These are phyloP conservation scores for Eupeodes corollae DNA, from an alignment of 1,140 invertebrate species.

Conservation along the genomic window DNA sequence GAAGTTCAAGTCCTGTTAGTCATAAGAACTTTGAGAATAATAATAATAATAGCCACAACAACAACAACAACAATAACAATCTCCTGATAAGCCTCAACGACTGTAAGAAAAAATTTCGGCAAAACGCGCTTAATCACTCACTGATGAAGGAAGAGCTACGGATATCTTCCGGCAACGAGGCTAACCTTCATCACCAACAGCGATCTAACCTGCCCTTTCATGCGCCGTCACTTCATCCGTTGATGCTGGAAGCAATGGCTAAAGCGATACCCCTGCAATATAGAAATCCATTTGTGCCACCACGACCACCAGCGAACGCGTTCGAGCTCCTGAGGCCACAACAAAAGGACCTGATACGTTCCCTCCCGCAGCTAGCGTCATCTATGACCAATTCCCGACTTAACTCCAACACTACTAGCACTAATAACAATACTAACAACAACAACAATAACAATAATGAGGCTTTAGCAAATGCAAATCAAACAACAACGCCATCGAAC, in stretches of 20 bases:
- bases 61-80: conserved; percentile 2
- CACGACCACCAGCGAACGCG: conserved; percentile 32
- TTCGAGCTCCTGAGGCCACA: conserved; percentile 38
- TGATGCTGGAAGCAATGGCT: conserved; percentile 61
- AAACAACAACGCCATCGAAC: conserved; percentile 37
- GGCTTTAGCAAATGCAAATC: background rate
- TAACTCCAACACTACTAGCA: background rate
- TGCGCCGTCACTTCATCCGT: conserved; percentile 52
- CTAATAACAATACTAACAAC: background rate
- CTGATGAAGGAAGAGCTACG: background rate
- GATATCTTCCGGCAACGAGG: background rate
- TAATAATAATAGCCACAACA: conserved; percentile 2
- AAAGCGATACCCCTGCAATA: conserved; percentile 44
- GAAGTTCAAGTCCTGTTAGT: background rate
- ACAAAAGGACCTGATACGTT: conserved; percentile 17
- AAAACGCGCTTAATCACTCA: no score
- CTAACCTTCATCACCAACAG: background rate
- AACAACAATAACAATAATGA: conserved; percentile 16
- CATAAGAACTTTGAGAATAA: conserved; percentile 6
- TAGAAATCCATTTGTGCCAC: conserved; percentile 34
- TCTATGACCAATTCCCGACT: conserved; percentile 32
- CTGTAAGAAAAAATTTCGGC: no score
- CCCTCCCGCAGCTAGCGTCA: conserved; percentile 19
- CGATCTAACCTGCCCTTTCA: conserved; percentile 39
- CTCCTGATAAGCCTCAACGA: background rate